Base-by-base conservation (phyloP, 1,140 invertebrate species). In the Tetragnatha versicolor region DNA sequence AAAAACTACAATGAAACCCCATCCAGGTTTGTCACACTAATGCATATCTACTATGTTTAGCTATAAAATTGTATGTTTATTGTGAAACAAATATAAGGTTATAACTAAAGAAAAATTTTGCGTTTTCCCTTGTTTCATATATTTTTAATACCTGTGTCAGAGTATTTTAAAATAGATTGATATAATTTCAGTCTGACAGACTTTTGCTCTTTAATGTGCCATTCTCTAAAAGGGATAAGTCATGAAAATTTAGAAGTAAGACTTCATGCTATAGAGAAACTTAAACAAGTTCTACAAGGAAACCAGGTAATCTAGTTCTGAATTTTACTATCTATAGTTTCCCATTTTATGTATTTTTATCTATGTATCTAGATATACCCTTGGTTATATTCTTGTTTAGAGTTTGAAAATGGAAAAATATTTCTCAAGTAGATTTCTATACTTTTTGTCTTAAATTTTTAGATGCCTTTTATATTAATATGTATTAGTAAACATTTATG, bases 191-290 rank as follows among this genome's bases (percentile, higher is more conserved):
- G 75, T 80, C 37, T 80, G 73, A 55, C 61, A 81, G 66, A 69
- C 88, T 93, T 81, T 84, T 89, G 82, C 89, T 91, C 20, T 89
- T 90, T 83, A 86, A 93, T 80, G 86, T 89, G 58, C 88, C 91
- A 85, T 73, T 83, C 85, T 89, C 91, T 87, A 25, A 90, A 91
- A 82, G 91, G 93, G 81, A 89, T 95, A 29, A 88, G 87, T 61
- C 92, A 94, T 83, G 92, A 95, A 83, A 93, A 91, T 80, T 87
- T 92, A 65, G 90, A 94, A 86, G 88, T 94, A 63, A 87, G 91
- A 82, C 82, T 92, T 9, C 90, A 90, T 85, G 92, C 90, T 25
- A 84, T 97, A 53, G 87, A 88, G 29, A 90, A 93, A 83, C 86
- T 96, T 33, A 89, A 91, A 79, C 88, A 88, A 79, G 88, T 94